These are phyloP conservation scores for Sinocyclocheilus anshuiensis DNA, from an alignment of 2,113 vertebrate species.

Conservation along the genomic window DNA sequence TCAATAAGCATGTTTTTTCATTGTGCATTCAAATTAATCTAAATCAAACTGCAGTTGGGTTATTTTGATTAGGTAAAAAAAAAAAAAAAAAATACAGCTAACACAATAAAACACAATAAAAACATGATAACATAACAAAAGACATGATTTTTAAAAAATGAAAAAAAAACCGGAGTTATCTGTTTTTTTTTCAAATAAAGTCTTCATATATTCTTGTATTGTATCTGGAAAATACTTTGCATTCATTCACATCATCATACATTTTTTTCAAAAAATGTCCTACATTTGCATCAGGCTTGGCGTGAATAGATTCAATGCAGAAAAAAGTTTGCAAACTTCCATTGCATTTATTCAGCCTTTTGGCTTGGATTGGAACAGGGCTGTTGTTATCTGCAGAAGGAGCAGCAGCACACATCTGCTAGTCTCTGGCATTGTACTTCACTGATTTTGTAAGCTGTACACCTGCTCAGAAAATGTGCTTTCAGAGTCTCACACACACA, in stretches of 20 bases:
- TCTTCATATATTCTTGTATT: neutral
- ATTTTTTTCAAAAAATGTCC: neutral
- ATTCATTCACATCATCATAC: neutral
- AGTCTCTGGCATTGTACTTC: neutral
- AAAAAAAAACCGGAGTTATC: too few species aligned
- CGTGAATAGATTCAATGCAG: neutral
- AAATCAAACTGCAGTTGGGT: too few species aligned
- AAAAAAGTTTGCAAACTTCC: neutral
- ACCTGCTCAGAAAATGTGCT: slow-evolving; percentile 32
- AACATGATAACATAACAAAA: too few species aligned
- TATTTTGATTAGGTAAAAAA: too few species aligned
- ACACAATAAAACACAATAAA: too few species aligned
- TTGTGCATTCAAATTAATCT: too few species aligned
- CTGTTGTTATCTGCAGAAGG: neutral
- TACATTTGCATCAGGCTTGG: neutral
- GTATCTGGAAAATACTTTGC: neutral
- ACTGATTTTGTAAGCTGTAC: neutral
- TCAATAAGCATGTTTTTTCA: too few species aligned
- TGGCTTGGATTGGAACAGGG: neutral
- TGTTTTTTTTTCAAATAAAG: too few species aligned
- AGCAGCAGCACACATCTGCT: neutral
- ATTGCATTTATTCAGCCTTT: neutral
- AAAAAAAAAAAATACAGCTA: too few species aligned
- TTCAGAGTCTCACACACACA: neutral
- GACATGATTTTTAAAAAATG: too few species aligned